These are phyloP conservation scores for Drosophila histrio DNA, from an alignment of 2,888 invertebrate genomes.

Conservation along the genomic window DNA sequence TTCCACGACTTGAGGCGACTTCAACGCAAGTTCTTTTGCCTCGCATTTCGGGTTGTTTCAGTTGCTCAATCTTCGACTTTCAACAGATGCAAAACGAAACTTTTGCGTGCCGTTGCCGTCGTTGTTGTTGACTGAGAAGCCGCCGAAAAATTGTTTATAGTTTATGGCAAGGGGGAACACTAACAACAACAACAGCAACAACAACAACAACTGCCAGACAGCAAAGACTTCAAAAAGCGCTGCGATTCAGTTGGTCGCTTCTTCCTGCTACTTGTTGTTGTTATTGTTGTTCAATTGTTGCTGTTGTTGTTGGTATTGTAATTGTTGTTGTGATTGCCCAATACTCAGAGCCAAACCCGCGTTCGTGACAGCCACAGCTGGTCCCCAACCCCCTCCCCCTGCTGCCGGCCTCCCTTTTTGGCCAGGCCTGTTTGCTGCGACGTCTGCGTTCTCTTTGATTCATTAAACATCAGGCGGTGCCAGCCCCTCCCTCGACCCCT, in stretches of 20 bases:
- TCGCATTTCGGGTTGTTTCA: constrained; percentile 15
- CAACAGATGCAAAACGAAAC: constrained; percentile 73
- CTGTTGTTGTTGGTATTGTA: constrained; percentile 30
- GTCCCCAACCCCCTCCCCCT: constrained; percentile 2
- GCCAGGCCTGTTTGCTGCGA: constrained; percentile 6
- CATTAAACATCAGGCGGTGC: constrained; percentile 58
- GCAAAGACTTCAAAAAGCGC: constrained; percentile 70
- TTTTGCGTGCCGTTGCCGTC: constrained; percentile 60
- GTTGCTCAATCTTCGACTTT: constrained; percentile 60
- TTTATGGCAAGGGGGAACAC: constrained; percentile 38
- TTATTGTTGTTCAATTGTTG: constrained; percentile 38
- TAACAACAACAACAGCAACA: constrained; percentile 25
- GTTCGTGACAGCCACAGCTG: constrained; percentile 73
- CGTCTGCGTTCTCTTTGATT: constrained; percentile 55
- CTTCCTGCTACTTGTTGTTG: constrained; percentile 66
- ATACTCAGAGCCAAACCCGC: constrained; percentile 54
- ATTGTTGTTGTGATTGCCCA: constrained; percentile 49
- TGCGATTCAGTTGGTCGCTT: constrained; percentile 74
- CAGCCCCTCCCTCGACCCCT: neutral
- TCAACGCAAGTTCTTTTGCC: constrained; percentile 35
- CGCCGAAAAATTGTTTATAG: constrained; percentile 74
- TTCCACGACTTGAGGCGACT: constrained; percentile 40
- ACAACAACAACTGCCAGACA: constrained; percentile 32
- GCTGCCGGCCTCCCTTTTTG: constrained; percentile 2
- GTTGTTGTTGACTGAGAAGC: constrained; percentile 65